phyloP scores from a whole-genome alignment of 2,888 invertebrate genomes.

The Meta bourneti region DNA sequence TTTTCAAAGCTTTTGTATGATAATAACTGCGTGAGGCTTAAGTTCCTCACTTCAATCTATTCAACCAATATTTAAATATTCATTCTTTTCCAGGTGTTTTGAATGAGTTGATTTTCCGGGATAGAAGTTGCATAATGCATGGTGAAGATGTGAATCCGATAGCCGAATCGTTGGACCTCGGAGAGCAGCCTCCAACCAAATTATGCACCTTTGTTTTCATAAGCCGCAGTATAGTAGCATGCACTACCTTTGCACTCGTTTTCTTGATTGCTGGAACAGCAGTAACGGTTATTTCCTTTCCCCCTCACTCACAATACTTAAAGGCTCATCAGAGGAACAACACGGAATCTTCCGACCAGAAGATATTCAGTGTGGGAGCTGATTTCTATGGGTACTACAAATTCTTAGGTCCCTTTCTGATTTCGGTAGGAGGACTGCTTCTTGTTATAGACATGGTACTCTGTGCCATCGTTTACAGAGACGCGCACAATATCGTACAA shows the following conservation, averaged over 20 bases:
- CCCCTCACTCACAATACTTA: constrained; percentile 41
- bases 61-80: too few species aligned
- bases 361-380: background rate
- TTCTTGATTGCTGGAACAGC: constrained; percentile 69
- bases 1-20: too few species aligned
- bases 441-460: constrained; percentile 41
- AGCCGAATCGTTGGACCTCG: background rate
- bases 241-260: constrained; percentile 53
- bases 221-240: constrained; percentile 32
- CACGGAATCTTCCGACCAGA: background rate
- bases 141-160: background rate
- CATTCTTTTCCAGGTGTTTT: too few species aligned
- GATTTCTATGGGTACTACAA: constrained; percentile 66
- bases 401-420: constrained; percentile 61
- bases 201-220: constrained; percentile 17
- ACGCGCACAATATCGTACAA: constrained; percentile 23
- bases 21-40: too few species aligned
- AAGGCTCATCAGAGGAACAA: background rate
- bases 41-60: too few species aligned
- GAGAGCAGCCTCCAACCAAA: background rate
- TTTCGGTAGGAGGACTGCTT: constrained; percentile 53
- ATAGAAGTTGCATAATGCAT: constrained; percentile 14
- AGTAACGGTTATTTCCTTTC: constrained; percentile 64
- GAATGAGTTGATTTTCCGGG: too few species aligned
- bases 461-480: constrained; percentile 46